phyloP scores from a whole-genome alignment of 2,888 invertebrate genomes.

The Agriotes lineatus region DNA sequence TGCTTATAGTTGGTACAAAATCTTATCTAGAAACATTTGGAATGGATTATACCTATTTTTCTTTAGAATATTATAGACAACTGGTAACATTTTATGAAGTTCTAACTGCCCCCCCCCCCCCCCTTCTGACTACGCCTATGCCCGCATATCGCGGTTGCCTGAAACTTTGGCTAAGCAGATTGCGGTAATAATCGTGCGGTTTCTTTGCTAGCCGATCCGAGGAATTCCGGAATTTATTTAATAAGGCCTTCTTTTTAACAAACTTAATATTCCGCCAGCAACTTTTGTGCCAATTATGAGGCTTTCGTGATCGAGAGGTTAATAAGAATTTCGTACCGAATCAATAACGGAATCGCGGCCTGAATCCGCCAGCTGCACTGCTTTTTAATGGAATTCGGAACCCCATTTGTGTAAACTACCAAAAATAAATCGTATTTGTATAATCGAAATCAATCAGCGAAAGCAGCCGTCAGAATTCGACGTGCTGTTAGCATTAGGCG shows the following conservation, averaged over 20 bases:
- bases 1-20: no score
- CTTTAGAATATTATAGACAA: no score
- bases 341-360: background rate
- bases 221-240: background rate
- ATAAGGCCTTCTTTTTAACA: background rate
- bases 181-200: constrained; percentile 23
- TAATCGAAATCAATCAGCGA: constrained; percentile 36
- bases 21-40: no score
- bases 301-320: background rate
- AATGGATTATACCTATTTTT: no score
- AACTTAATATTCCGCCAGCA: background rate
- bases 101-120: no score
- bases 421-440: constrained; percentile 35
- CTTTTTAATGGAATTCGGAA: constrained; percentile 26
- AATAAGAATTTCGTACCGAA: background rate
- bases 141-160: constrained; percentile 32
- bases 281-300: background rate
- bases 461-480: constrained; percentile 25
- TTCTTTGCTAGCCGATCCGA: background rate
- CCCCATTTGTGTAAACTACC: constrained; percentile 30
- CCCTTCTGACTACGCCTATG: no score
- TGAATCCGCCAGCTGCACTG: constrained; percentile 15
- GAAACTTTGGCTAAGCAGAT: constrained; percentile 21
- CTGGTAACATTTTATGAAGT: no score
- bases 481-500: constrained; percentile 29